Evolutionary conservation across 2,888 invertebrate species (phyloP), one percentile per base, ranked within the genome.

Genomic region (Myathropa florea): DNA sequence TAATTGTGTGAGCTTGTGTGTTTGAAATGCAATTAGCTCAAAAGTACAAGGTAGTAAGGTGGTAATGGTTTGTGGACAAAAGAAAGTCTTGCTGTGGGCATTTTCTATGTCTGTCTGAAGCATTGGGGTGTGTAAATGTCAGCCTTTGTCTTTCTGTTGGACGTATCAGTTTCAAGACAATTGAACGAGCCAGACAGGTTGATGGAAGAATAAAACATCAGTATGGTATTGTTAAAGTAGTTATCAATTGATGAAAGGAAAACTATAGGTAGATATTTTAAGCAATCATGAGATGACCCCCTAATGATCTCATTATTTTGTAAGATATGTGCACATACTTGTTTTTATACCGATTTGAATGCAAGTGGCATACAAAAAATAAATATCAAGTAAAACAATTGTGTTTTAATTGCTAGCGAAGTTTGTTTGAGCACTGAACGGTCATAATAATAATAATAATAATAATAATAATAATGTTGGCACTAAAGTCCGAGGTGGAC

Each of bases 21-120:
- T 82, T 86, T 79, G 86, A 75, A 86, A 75, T 86, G 86, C 86
- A 83, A 86, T 86, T 86, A 86, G 78, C 75, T 79, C 75, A 83
- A 83, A 79, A 63, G 78, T 71, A 70, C 78, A 7, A 18, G 7
- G 18, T 7, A 18, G 18, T 46, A 18, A 46, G n/a, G 46, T 83
- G 70, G 65, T 73, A 82, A 71, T 78, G 64, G 81, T 67, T n/a
- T 60, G 53, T 73, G 63, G 57, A 86, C 86, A 86, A 79, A 78
- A 83, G 86, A 83, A 60, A 75, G 75, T 63, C 55, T 7, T 65
- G 63, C 63, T 55, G 30, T 18, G n/a, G 63, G 57, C 23, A 14
- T 23, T 59, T 59, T 23, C 39, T 81, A 30, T 68, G 36, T 26
- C 53, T 64, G 55, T 2, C 33, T 73, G 53, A 53, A 70, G 70